Base-by-base conservation (phyloP, 2,888 invertebrate species). In the Aphelenchoides bicaudatus region DNA sequence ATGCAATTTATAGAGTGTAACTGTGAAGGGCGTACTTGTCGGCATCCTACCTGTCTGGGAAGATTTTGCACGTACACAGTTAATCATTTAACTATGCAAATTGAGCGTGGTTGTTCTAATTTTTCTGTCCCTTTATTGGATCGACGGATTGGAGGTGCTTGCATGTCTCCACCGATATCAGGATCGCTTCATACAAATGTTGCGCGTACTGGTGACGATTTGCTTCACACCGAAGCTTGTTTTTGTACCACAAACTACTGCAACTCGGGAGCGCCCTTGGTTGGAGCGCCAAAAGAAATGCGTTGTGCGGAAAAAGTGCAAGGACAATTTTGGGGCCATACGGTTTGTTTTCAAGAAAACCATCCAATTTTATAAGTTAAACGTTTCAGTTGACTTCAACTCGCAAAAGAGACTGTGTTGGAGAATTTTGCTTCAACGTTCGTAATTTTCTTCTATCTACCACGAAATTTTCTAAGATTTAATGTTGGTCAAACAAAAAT, bases 181-280 rank as follows among this genome's bases (percentile, higher is more conserved):
- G 71, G 71, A 54, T 66, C 70, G 19, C 67, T 71, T 68, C 71
- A 72, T 55, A 70, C 70, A 38, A 61, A 56, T 29, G 62, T 71
- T 8, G 68, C 66, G 0, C 67, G 65, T 56, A 62, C 62, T n/a
- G 64, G 66, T 1, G 62, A 64, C 10, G 66, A 66, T 23, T 59
- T 72, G 6, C 52, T 71, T 25, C 49, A 29, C 8, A 71, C 67
- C 3, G 73, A 73, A 48, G 63, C 65, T 2, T 73, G 73, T 50
- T 50, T 71, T 37, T 73, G 73, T 47, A 68, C 62, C 13, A 61
- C 62, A 5, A 61, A 66, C 28, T 67, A 63, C 57, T 73, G 73
- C 58, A 73, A 73, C n/a, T 47, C 13, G 16, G 49, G 19, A 8
- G 13, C 16, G 6, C 49, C 49, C 39, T 8, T 50, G 8, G 16